Conservation (phyloP, 2,797 vertebrate genomes). For the Typhlichthys eigenmanni region DNA sequence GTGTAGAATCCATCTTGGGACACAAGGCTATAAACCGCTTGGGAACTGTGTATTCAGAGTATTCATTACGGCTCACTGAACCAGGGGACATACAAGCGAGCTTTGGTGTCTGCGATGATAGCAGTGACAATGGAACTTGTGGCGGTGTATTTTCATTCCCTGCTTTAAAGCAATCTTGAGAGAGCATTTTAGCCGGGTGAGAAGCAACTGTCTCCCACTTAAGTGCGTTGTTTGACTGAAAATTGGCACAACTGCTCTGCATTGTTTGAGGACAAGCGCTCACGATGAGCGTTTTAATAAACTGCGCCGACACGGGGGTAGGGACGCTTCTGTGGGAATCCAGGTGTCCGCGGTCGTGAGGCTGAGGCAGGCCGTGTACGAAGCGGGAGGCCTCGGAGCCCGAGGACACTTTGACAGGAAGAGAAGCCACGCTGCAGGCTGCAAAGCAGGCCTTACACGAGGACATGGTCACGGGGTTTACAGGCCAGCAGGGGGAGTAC, state of each 20-base stretch:
- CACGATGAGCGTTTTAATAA: slow-evolving; percentile 10
- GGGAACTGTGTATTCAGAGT: not conserved
- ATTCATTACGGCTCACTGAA: slow-evolving; percentile 14
- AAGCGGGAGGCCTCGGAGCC: slow-evolving; percentile 49
- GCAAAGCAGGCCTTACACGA: slow-evolving; percentile 77
- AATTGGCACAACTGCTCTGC: slow-evolving; percentile 27
- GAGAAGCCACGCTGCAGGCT: slow-evolving; percentile 74
- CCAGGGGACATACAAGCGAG: slow-evolving; percentile 24
- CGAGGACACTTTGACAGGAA: slow-evolving; percentile 64
- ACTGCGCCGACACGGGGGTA: slow-evolving; percentile 26
- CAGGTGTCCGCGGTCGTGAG: slow-evolving; percentile 33
- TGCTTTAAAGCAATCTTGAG: slow-evolving; percentile 5
- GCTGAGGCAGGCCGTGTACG: slow-evolving; percentile 29
- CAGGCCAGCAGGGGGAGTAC: slow-evolving; percentile 80
- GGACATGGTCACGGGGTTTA: slow-evolving; percentile 69
- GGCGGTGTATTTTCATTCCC: slow-evolving; percentile 2
- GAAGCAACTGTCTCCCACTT: slow-evolving; percentile 44
- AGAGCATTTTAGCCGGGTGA: slow-evolving; percentile 2
- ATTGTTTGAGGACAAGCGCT: slow-evolving; percentile 10
- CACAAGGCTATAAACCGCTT: slow-evolving; percentile 5
- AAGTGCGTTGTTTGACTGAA: slow-evolving; percentile 7
- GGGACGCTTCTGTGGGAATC: slow-evolving; percentile 30
- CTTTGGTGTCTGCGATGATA: slow-evolving; percentile 28
- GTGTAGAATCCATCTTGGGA: slow-evolving; percentile 18
- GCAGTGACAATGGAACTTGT: slow-evolving; percentile 11